Evolutionary conservation across 2,888 invertebrate species (phyloP).

Genomic region (Parasteatoda lunata): DNA sequence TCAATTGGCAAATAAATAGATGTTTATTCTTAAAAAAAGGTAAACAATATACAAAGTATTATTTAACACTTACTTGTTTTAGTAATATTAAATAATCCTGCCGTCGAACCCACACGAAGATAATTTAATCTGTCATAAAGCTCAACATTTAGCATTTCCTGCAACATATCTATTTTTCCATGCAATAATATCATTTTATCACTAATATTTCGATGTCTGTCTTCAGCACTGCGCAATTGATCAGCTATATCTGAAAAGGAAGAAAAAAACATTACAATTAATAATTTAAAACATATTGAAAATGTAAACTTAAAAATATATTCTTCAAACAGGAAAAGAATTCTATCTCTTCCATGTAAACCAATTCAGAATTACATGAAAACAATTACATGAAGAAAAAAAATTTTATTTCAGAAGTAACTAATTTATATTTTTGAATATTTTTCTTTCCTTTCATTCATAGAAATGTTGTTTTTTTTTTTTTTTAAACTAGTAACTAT

Average conservation of each 20-base stretch:
- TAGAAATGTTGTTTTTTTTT: too few relatives aligned
- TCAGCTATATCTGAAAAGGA: constrained; percentile 54
- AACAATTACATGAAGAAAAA: too few relatives aligned
- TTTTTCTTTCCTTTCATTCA: too few relatives aligned
- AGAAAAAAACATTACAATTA: neutral
- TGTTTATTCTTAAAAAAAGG: neutral
- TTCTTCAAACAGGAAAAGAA: too few relatives aligned
- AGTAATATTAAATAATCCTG: constrained; percentile 69
- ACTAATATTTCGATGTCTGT: constrained; percentile 31
- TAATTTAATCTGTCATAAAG: constrained; percentile 66
- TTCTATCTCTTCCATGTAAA: too few relatives aligned
- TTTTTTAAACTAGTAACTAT: too few relatives aligned
- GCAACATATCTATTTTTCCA: constrained; percentile 65
- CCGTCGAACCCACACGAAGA: constrained; percentile 67
- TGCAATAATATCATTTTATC: constrained; percentile 54
- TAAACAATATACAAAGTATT: neutral
- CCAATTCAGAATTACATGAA: too few relatives aligned
- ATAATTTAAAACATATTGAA: neutral
- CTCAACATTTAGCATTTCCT: constrained; percentile 48
- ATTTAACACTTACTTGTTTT: constrained; percentile 58
- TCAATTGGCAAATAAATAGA: neutral
- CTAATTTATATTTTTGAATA: too few relatives aligned
- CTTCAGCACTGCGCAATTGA: constrained; percentile 55
- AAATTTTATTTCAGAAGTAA: too few relatives aligned
- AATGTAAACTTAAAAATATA: neutral